Evolutionary conservation across 2,888 invertebrate species (phyloP), one percentile per base, ranked within the genome.

Genomic region (Lucinisca nassula): DNA sequence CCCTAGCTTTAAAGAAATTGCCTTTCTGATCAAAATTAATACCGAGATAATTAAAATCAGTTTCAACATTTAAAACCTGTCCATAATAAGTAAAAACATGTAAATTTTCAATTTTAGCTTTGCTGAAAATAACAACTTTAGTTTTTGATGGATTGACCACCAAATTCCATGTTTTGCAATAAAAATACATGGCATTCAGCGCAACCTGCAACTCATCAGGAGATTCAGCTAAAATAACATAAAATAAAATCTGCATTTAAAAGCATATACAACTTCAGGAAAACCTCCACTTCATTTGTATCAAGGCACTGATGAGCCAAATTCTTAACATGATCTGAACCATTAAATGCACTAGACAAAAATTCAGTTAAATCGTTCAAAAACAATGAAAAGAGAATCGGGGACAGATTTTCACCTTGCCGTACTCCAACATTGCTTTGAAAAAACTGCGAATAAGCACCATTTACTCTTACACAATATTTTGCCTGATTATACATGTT

Each of bases 211-310:
- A 40, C 30, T 79, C 79, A 27, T 40, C 38, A 30, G 55, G 67
- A 24, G 79, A 67, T 51, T 80, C 80, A n/a, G 84, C 80, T 49
- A 77, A 84, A n/a, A 76, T 76, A 12, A 77, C 80, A 35, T n/a
- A n/a, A n/a, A n/a, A 77, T 84, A 45, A 51, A 76, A 76, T 80
- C 76, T 27, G 80, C 80, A 76, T 84, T 76, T 1, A 84, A 49
- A 32, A 79, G 67, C 17, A 79, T 51, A 37, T 67, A 75, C 45
- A 84, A 55, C 27, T 72, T 79, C 27, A 79, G 79, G 32, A 74
- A 75, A 12, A 84, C 79, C 49, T 74, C 75, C n/a, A 75, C 24
- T 58, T 72, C 58, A 73, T 78, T n/a, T n/a, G n/a, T n/a, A n/a
- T n/a, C n/a, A n/a, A n/a, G n/a, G n/a, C 83, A 79, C 40, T 73